Base-by-base conservation (phyloP, 2,888 invertebrate genomes). In the Apeira syringaria region DNA sequence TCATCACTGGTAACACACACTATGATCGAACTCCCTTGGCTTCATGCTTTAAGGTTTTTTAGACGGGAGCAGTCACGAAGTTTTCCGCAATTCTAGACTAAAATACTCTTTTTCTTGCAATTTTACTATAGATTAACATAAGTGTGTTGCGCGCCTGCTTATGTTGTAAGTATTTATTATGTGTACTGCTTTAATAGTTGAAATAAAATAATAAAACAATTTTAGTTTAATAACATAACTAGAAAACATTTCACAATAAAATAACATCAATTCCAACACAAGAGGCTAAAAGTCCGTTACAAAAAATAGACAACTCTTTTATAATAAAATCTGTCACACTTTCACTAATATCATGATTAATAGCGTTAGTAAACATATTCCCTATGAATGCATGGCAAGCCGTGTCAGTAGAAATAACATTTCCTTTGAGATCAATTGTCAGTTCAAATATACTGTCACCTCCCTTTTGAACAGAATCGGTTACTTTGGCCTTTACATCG, bases 351-450 rank as follows among this genome's bases (percentile, higher is more conserved):
- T 52, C 62, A 35, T 74, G 66, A 53, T 79, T 73, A 17, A 70
- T 45, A 10, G 64, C 71, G 52, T 83, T 78, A 53, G 63, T 81
- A 48, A 85, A 86, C 31, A 88, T 55, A 35, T 75, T 75, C 24
- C 87, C 89, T 35, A 89, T 61, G 49, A 89, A 87, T 2, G 87
- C 84, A 57, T 89, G 89, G 22, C 89, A 89, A 1, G 77, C 50
- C 22, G 68, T 75, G 53, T 70, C 60, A 9, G 86, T 80, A 12
- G 84, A 83, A 37, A 89, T 67, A 36, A 89, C 68, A 61, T 84
- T 77, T 6, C 88, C 89, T 56, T 79, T 80, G 40, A 87, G 65
- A 65, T 88, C 88, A 36, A 89, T 70, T 1, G 74, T 77, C 20
- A 84, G 53, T 33, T 62, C 54, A 34, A 60, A 59, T 33, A 55